Percentiles rank a stretch among this genome's conserved stretches.
Conservation (phyloP, 2,797 vertebrate genomes). For the Psittacula derbiana region DNA sequence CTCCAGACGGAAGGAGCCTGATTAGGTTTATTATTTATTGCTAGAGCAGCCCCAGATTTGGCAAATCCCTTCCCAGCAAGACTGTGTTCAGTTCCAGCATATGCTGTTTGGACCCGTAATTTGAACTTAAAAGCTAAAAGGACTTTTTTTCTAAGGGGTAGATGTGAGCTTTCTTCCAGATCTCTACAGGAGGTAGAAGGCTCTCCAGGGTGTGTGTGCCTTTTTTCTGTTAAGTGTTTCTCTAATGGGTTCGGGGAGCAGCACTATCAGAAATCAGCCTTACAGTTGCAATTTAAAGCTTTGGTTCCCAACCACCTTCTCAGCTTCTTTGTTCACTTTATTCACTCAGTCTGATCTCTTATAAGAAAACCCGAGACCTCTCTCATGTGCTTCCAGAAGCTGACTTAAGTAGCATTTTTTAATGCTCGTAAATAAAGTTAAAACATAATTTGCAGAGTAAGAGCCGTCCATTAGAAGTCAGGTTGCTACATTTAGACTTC, state of each 20-base stretch:
- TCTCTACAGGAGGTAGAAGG: slow-evolving; percentile 44
- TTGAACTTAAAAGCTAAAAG: slow-evolving; percentile 54
- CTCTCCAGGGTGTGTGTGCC: neutral
- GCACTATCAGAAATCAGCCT: neutral
- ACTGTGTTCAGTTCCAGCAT: slow-evolving; percentile 43
- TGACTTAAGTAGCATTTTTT: neutral
- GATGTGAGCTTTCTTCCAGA: slow-evolving; percentile 31
- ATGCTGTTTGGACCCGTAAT: slow-evolving; percentile 54
- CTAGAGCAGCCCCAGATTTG: slow-evolving; percentile 39
- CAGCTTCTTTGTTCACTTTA: neutral
- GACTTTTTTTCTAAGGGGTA: slow-evolving; percentile 47
- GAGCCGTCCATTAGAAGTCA: neutral
- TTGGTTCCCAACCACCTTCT: neutral
- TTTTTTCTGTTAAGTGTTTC: slow-evolving; percentile 57
- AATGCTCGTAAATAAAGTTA: neutral
- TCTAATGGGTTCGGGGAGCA: slow-evolving; percentile 32
- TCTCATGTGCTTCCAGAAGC: neutral
- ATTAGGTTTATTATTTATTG: slow-evolving; percentile 57
- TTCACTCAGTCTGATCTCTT: neutral
- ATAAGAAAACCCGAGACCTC: neutral
- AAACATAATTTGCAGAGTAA: neutral
- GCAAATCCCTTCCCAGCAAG: slow-evolving; percentile 33
- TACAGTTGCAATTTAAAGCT: neutral
- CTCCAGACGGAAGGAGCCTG: slow-evolving; percentile 34
- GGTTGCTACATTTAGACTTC: neutral